Evolutionary conservation across 1,140 invertebrate genomes (phyloP), one percentile per base, ranked within the genome.

Genomic region (Zaprionus davidi): DNA sequence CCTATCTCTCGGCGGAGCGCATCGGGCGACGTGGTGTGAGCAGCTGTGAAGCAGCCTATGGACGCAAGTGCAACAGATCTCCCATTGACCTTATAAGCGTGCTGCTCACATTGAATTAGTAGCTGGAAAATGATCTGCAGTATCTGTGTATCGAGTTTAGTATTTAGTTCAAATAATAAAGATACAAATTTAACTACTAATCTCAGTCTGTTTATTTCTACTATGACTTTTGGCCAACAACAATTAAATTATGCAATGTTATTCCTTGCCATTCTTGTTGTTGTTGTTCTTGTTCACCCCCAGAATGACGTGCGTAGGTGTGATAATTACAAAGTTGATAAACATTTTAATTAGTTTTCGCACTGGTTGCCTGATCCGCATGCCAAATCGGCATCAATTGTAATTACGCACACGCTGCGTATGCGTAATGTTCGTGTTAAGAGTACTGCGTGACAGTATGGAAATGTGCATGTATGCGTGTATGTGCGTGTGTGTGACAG

Each of bases 341-440:
- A 88, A 85, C 85, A 88, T 85, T 88, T 90, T 88, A 90, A 88
- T 88, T 88, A 88, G 84, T 81, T 90, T 81, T 79, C 67, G 64
- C 55, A 67, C 24, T 51, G 17, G 22, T 17, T 76, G 68, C 44
- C 81, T 84, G 85, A 81, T 71, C 62, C 63, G 81, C 65, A 68
- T 90, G 57, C 55, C 60, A 81, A 90, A 84, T 79, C 69, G 67
- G 60, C 57, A 85, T 90, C 70, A 88, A 81, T 85, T 90, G 79
- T 88, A 85, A 90, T 90, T 90, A 90, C 56, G 56, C 38, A 62
- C 63, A 73, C 57, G 41, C 46, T 67, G 65, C 84, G 84, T 87
- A 87, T 87, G 84, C 80, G 80, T 79, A 81, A 84, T 84, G 49
- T 66, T 51, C 41, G 62, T 49, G 34, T 17, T 51, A 51, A 51